Percentiles rank a stretch among this genome's conserved stretches.
These are phyloP conservation scores for Meganola albula DNA, from an alignment of 2,888 invertebrate genomes.

Conservation along the genomic window DNA sequence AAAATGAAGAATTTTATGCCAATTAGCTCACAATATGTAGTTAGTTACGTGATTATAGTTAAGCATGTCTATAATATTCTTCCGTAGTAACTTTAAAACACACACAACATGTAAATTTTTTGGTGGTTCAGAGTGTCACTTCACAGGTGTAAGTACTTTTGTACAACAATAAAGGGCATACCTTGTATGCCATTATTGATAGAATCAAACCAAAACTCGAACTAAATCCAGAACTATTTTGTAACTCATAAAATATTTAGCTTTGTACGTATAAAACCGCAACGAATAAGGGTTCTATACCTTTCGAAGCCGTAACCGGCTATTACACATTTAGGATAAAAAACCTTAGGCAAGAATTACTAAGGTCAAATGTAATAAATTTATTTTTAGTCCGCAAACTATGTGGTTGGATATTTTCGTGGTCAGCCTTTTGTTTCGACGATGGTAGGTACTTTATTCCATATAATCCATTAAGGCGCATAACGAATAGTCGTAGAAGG, in stretches of 20 bases:
- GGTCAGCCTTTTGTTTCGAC: conserved; percentile 70
- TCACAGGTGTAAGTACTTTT: too few species aligned
- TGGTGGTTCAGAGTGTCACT: too few species aligned
- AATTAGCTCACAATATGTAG: too few species aligned
- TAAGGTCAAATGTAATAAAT: conserved; percentile 76
- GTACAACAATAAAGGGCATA: too few species aligned
- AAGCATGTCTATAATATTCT: too few species aligned
- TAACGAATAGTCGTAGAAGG: conserved; percentile 64
- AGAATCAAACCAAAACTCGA: conserved; percentile 47
- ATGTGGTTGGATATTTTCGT: conserved; percentile 70
- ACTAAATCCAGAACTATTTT: conserved; percentile 60
- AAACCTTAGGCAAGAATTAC: conserved; percentile 71
- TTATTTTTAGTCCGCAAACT: conserved; percentile 72
- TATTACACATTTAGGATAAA: conserved; percentile 63
- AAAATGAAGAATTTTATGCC: too few species aligned
- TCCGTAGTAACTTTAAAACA: too few species aligned
- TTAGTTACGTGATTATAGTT: too few species aligned
- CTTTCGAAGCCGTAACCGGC: conserved; percentile 66
- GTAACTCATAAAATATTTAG: conserved; percentile 72
- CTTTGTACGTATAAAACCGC: conserved; percentile 67
- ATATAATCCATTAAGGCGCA: conserved; percentile 73
- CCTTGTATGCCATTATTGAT: too few species aligned
- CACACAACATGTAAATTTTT: too few species aligned
- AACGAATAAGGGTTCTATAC: conserved; percentile 50
- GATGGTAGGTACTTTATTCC: conserved; percentile 72